These are phyloP conservation scores for Ataeniobius toweri DNA, from an alignment of 2,797 vertebrate species.

Conservation along the genomic window DNA sequence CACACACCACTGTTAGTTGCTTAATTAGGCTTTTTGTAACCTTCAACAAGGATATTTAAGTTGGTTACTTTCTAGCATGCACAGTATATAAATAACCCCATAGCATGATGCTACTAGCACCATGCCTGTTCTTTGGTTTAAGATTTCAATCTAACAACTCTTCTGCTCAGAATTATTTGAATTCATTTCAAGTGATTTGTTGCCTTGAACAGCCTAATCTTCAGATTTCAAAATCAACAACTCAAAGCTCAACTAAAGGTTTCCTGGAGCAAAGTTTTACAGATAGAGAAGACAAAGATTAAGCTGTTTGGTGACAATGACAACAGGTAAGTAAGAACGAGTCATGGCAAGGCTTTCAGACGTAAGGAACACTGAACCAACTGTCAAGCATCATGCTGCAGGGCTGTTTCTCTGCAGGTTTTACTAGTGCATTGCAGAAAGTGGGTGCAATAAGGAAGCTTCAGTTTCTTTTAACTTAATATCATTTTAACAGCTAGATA, in stretches of 20 bases:
- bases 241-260: neutral
- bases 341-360: neutral
- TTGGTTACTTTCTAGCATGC: neutral
- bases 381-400: neutral
- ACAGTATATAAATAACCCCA: neutral
- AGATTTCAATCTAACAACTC: neutral
- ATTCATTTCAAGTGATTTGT: neutral
- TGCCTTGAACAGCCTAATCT: no score
- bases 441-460: neutral
- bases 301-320: neutral
- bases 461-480: no score
- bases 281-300: neutral
- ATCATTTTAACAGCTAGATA: neutral
- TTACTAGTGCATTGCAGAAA: neutral
- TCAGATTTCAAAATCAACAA: neutral
- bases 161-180: neutral
- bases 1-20: no score
- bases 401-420: neutral
- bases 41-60: neutral
- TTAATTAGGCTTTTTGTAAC: neutral
- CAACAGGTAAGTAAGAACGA: neutral
- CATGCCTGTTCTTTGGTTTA: neutral
- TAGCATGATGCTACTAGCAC: neutral
- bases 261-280: neutral
- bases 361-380: neutral